Percentiles rank a stretch among this genome's conserved stretches.
Conservation (phyloP, 92 coral and sea anemone genomes). For the Palythoa grandis region DNA sequence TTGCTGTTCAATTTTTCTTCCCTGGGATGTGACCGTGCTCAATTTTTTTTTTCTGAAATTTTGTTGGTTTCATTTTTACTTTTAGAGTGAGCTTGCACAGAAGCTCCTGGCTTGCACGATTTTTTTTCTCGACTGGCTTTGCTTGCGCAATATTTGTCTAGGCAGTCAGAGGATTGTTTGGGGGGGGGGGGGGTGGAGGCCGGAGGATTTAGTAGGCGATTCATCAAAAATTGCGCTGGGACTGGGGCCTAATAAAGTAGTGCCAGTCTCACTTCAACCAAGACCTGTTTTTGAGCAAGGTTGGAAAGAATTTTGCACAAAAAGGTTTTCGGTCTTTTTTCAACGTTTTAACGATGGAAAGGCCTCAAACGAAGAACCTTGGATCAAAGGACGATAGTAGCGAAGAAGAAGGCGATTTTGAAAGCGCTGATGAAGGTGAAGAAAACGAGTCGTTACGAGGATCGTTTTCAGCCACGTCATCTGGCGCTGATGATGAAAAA, state of each 20-base stretch:
- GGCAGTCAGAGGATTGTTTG: too few species aligned
- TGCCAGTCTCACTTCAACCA: constrained; percentile 33
- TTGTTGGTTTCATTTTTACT: too few species aligned
- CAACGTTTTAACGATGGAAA: constrained; percentile 12
- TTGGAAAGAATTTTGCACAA: neutral
- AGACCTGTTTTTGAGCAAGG: neutral
- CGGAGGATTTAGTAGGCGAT: too few species aligned
- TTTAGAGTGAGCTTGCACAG: too few species aligned
- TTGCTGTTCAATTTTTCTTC: too few species aligned
- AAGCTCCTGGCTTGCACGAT: too few species aligned
- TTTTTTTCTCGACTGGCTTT: too few species aligned
- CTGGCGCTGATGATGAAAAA: constrained; percentile 57
- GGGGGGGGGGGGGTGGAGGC: too few species aligned
- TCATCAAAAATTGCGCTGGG: neutral
- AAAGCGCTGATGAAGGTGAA: constrained; percentile 99
- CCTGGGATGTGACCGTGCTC: too few species aligned
- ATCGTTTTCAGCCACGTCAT: constrained; percentile 88
- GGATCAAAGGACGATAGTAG: constrained; percentile 69
- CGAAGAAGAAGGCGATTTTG: constrained; percentile 96
- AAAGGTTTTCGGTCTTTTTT: too few species aligned
- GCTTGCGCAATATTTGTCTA: too few species aligned
- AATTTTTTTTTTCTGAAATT: too few species aligned
- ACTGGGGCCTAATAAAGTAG: constrained; percentile 11
- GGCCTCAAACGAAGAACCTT: constrained; percentile 20
- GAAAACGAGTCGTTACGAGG: constrained; percentile 45